Evolutionary conservation across 2,888 invertebrate genomes (phyloP), one percentile per base, ranked within the genome.

Genomic region (Apeira syringaria): DNA sequence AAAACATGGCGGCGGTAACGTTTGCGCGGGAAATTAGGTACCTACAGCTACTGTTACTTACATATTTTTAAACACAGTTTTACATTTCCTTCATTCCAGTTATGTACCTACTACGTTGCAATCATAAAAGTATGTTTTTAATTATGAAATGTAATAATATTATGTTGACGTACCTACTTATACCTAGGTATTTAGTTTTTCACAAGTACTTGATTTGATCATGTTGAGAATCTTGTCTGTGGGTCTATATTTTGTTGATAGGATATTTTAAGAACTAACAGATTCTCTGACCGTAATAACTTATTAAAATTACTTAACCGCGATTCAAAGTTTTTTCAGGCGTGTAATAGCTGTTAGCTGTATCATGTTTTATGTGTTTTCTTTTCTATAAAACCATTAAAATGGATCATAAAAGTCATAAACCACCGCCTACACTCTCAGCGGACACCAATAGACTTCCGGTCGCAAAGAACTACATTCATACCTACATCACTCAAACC

Each of bases 401-500:
- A 45, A 34, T 40, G 18, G 30, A 34, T 53, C 50, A 35, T 46
- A 42, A 42, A 41, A 28, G 31, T 53, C 50, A 35, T 46, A 42
- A 42, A 41, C 27, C n/a, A 41, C 58, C 67, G 66, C 74, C 75
- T 68, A 67, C 68, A 50, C 43, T 48, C 52, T 59, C 56, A 57
- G 59, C 56, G 56, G 59, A 64, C 63, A 59, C 71, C 69, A 69
- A 73, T 69, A 64, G 62, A 74, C 64, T 68, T 70, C 63, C 61
- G 61, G 59, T 63, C 46, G 61, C 52, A 58, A 64, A 64, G 65
- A 63, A 48, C 22, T 53, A 61, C 57, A 71, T 74, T 65, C 62
- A 78, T 74, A 80, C 69, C 64, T 74, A 74, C 60, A 61, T 61
- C 55, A 56, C 58, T 50, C 58, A 54, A 58, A 49, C 76, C 68